These are phyloP conservation scores for Limnephilus rhombicus DNA, from an alignment of 2,888 invertebrate genomes.

Conservation along the genomic window DNA sequence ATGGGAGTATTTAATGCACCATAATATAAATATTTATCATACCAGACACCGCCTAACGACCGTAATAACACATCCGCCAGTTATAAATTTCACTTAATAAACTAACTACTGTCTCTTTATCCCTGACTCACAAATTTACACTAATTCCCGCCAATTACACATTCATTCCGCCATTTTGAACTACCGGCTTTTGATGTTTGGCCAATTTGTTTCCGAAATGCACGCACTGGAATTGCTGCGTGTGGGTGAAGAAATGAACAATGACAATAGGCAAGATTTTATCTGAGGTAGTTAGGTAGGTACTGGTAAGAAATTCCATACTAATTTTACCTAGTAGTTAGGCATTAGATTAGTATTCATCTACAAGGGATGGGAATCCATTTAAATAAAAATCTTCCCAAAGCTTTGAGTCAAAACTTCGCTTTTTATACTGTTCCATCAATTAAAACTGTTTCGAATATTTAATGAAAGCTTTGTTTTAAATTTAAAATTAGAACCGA, in stretches of 20 bases:
- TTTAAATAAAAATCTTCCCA: too few species aligned
- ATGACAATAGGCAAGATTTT: not conserved
- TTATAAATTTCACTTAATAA: conserved; percentile 27
- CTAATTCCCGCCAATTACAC: conserved; percentile 51
- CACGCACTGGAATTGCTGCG: not conserved
- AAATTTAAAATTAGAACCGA: too few species aligned
- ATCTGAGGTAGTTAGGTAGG: not conserved
- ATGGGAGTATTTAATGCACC: not conserved
- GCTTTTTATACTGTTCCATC: too few species aligned
- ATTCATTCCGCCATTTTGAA: conserved; percentile 43
- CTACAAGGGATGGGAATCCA: too few species aligned
- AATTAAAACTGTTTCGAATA: too few species aligned
- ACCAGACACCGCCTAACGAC: conserved; percentile 31
- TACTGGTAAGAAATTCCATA: not conserved
- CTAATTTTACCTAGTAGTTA: not conserved
- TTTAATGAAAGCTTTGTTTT: too few species aligned
- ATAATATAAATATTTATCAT: not conserved
- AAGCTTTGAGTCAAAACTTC: too few species aligned
- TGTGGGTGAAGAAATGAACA: not conserved
- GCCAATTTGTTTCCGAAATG: not conserved
- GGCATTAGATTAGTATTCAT: too few species aligned
- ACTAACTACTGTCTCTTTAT: conserved; percentile 21
- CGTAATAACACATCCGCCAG: conserved; percentile 36
- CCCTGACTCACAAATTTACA: conserved; percentile 44
- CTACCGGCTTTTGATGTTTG: not conserved